These are phyloP conservation scores for Montipora cactus DNA, from an alignment of 64 coral and sea anemone genomes.

Conservation along the genomic window DNA sequence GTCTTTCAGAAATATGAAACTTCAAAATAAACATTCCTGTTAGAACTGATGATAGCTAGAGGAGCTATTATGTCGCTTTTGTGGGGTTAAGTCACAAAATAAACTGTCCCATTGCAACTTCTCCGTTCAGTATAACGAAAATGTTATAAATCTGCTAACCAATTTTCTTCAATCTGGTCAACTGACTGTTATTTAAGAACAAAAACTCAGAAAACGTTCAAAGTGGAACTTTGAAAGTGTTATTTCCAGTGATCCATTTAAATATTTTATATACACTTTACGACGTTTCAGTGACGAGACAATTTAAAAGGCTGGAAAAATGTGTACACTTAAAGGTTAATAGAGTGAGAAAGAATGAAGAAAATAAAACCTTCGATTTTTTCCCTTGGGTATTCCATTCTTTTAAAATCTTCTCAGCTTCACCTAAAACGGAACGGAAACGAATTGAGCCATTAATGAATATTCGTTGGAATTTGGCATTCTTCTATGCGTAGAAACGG, in stretches of 20 bases:
- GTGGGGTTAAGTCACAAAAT: neutral
- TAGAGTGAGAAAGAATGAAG: neutral
- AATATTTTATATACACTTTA: constrained; percentile 42
- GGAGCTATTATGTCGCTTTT: too few species aligned
- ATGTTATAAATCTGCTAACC: neutral
- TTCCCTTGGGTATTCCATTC: constrained; percentile 82
- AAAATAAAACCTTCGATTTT: constrained; percentile 79
- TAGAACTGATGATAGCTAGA: neutral
- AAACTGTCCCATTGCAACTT: neutral
- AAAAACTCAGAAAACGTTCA: too few species aligned
- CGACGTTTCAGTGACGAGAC: constrained; percentile 44
- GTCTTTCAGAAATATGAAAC: neutral
- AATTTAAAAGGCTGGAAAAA: constrained; percentile 36
- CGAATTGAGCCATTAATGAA: constrained; percentile 50
- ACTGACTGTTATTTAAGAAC: neutral
- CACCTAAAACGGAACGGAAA: constrained; percentile 53
- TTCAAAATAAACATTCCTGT: neutral
- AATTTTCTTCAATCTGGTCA: neutral
- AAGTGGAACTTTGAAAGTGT: neutral
- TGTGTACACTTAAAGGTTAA: neutral
- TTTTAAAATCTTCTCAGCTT: constrained; percentile 75
- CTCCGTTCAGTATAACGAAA: neutral
- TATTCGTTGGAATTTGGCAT: constrained; percentile 68
- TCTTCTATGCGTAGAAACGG: constrained; percentile 63
- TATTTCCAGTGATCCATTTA: constrained; percentile 25